Conservation (phyloP, 2,797 vertebrate genomes). For the Syngnathus acus region DNA sequence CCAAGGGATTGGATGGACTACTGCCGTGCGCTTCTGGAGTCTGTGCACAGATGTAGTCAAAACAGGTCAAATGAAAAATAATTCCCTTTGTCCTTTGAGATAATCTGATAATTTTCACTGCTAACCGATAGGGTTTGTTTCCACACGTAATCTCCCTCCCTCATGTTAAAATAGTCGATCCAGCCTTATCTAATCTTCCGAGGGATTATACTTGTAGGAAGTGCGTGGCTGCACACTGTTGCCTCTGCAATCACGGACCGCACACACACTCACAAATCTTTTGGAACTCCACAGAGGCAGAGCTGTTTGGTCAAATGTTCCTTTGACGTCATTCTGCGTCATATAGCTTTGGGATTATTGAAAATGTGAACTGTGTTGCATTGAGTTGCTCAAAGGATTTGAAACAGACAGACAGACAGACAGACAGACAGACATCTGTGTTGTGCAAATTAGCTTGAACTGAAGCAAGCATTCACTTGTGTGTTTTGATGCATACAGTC, state of each 20-base stretch:
- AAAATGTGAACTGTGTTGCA: neutral
- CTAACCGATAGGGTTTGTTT: slow-evolving; percentile 38
- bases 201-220: slow-evolving; percentile 41
- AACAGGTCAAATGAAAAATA: slow-evolving; percentile 61
- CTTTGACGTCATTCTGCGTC: slow-evolving; percentile 16
- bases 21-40: slow-evolving; percentile 14
- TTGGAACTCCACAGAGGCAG: slow-evolving; percentile 11
- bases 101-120: slow-evolving; percentile 23
- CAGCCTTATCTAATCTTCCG: slow-evolving; percentile 47
- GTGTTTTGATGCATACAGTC: neutral
- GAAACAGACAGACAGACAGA: neutral
- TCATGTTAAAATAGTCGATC: slow-evolving; percentile 39
- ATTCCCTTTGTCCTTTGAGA: slow-evolving; percentile 36
- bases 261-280: slow-evolving; percentile 3
- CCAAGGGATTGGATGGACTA: slow-evolving; percentile 21
- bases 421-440: neutral
- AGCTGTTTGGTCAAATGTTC: slow-evolving; percentile 7
- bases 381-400: too few species aligned
- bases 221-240: slow-evolving; percentile 9
- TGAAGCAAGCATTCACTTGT: neutral
- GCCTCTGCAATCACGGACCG: slow-evolving; percentile 5
- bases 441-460: neutral
- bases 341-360: neutral
- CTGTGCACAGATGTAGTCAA: slow-evolving; percentile 37
- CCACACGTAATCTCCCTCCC: slow-evolving; percentile 40